Evolutionary conservation across 2,888 invertebrate genomes (phyloP), one percentile per base, ranked within the genome.

Genomic region (Drosophila flavopinicola): DNA sequence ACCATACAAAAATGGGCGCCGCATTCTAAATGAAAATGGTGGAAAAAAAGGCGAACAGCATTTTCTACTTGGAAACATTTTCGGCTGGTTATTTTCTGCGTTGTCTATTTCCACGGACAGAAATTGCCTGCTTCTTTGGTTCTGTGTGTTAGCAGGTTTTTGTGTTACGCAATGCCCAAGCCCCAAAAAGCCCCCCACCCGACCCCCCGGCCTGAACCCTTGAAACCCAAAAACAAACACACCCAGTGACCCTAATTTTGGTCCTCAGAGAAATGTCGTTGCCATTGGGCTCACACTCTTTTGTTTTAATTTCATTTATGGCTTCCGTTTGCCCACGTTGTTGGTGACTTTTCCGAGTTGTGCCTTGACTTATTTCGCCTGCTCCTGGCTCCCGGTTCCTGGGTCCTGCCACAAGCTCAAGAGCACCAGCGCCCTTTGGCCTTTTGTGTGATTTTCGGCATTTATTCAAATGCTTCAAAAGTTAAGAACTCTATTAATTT

Each of bases 171-270:
- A 79, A 79, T 69, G 68, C 44, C 51, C 25, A 11, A 33, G 20
- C 57, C 39, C 38, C 29, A 13, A 42, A 29, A 29, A 29, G n/a
- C 7, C 7, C 5, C n/a, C 17, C 17, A 4, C 10, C 3, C 11
- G n/a, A 42, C 20, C 35, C 29, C 24, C 23, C 35, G 11, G 37
- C 42, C 20, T 13, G 27, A 57, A 44, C 61, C 61, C 54, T 47
- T 30, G 33, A 35, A 41, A 17, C 52, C 56, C 69, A 79, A 78
- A 67, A 78, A 74, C 70, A 75, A 67, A 85, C 90, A 86, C 90
- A 88, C 90, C 90, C 86, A 89, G 87, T 89, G 90, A 89, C 90
- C 89, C 87, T 89, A 88, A 89, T 89, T 89, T 88, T 85, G 69
- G 87, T 80, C 79, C 79, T 86, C 76, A 65, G 87, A 78, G 87